These are phyloP conservation scores for Wasmannia auropunctata DNA, from an alignment of 1,140 invertebrate species.

Conservation along the genomic window DNA sequence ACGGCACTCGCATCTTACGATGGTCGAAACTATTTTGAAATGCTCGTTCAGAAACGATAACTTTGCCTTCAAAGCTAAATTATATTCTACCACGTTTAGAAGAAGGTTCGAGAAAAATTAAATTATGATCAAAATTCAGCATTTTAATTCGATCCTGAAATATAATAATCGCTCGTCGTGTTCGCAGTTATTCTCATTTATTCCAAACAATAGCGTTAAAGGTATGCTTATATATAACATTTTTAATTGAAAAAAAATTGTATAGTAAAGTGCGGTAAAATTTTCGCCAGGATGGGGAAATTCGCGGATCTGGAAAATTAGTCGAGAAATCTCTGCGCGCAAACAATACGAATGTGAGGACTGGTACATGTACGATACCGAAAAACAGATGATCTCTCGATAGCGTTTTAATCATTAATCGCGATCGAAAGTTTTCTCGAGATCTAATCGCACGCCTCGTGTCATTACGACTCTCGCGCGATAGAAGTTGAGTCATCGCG, in stretches of 20 bases:
- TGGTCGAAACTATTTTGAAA: background rate
- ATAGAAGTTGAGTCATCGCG: constrained; percentile 36
- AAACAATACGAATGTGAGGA: background rate
- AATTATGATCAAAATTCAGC: background rate
- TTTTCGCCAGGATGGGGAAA: background rate
- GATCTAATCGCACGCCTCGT: constrained; percentile 20
- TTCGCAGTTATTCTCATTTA: background rate
- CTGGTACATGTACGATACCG: background rate
- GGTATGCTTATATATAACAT: no score
- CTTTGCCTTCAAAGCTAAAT: background rate
- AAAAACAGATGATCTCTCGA: background rate
- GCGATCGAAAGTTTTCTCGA: constrained; percentile 35
- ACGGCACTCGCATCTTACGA: background rate
- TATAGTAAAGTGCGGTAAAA: background rate
- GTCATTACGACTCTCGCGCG: constrained; percentile 17
- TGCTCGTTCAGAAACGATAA: background rate
- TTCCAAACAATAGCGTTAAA: background rate
- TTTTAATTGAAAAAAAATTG: no score
- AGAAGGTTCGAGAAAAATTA: background rate
- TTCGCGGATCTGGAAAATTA: background rate
- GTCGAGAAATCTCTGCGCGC: background rate
- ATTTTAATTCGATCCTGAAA: background rate
- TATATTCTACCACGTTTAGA: background rate
- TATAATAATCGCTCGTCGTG: background rate
- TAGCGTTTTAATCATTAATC: constrained; percentile 8